Evolutionary conservation across 2,113 vertebrate species (phyloP), one percentile per base, ranked within the genome.

Genomic region (Pampusana beccarii): DNA sequence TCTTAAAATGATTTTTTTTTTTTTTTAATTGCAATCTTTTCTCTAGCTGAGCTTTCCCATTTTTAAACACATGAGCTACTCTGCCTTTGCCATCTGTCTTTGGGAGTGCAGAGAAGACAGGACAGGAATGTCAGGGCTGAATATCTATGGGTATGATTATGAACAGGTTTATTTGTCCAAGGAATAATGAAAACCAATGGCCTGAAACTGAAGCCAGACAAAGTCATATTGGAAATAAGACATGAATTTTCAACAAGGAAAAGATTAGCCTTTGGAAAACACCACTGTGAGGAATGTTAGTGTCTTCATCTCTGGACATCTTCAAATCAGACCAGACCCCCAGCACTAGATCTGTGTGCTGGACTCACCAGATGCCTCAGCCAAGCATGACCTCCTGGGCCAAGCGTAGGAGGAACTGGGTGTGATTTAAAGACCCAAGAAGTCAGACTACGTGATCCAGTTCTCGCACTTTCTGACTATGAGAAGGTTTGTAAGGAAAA

Each of bases 111-210:
- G 71, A 86, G 64, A 81, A 95, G 72, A 40, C 11, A 57, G 65
- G 33, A 48, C 28, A 40, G 66, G 62, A 94, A 44, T 3, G 5
- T 61, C 84, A 89, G 57, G 65, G 19, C 33, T 86, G 29, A 29
- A 9, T 64, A 58, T 66, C 42, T 90, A 4, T 33, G 19, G 50
- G 44, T 42, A 29, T 80, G 56, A 80, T 78, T 92, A 67, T 54
- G 65, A 83, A 62, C 61, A 96, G 65, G 42, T 88, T 92, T 95
- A 80, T 90, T 88, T 94, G 60, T 65, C 83, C 60, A 71, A 92
- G 14, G 65, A 93, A 67, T 95, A 95, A 95, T 96, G 83, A 95
- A 96, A 95, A 95, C 60, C 86, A 95, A 57, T 88, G 71, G 20
- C 60, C 48, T 91, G 72, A 93, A 93, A 89, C 86, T 93, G 90